These are phyloP conservation scores for Crambe crambe DNA, from an alignment of 37 sponge, comb jelly and placozoan genomes.

Conservation along the genomic window DNA sequence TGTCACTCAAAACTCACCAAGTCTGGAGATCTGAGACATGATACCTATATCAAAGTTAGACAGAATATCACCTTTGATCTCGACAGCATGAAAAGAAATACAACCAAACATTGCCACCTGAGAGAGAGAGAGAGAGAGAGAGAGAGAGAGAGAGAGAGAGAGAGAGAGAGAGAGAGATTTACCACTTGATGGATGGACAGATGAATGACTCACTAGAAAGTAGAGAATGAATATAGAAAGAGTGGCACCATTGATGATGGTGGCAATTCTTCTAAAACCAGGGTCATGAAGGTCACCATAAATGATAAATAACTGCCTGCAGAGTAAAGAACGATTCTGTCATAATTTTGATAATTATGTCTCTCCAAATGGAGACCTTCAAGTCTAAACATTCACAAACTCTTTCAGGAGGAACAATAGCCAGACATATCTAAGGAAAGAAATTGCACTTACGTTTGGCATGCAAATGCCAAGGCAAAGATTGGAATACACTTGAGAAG, in stretches of 20 bases:
- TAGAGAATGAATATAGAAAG: conserved; percentile 42
- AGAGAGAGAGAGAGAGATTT: background rate
- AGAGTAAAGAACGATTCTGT: background rate
- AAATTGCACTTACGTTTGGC: conserved; percentile 62
- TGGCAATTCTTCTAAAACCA: conserved; percentile 47
- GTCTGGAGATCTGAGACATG: conserved; percentile 38
- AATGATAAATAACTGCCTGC: conserved; percentile 71
- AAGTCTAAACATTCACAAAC: background rate
- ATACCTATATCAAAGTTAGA: conserved; percentile 50
- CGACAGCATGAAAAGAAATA: conserved; percentile 32
- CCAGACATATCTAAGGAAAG: too few species aligned
- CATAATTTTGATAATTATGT: too few species aligned
- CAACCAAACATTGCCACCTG: conserved; percentile 81
- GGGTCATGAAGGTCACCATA: conserved; percentile 48
- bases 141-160: background rate
- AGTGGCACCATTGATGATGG: conserved; percentile 47
- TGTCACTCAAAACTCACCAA: conserved; percentile 38
- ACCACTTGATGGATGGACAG: background rate
- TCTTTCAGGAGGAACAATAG: too few species aligned
- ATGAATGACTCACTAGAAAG: conserved; percentile 23
- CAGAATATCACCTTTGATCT: conserved; percentile 67
- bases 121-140: background rate
- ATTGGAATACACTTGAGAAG: conserved; percentile 73
- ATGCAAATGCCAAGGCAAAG: conserved; percentile 69
- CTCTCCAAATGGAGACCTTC: too few species aligned